A percentile compares a stretch with the other conserved stretches of the same genome.
Evolutionary conservation across 2,888 invertebrate species (phyloP).

Genomic region (Thelaira solivaga): DNA sequence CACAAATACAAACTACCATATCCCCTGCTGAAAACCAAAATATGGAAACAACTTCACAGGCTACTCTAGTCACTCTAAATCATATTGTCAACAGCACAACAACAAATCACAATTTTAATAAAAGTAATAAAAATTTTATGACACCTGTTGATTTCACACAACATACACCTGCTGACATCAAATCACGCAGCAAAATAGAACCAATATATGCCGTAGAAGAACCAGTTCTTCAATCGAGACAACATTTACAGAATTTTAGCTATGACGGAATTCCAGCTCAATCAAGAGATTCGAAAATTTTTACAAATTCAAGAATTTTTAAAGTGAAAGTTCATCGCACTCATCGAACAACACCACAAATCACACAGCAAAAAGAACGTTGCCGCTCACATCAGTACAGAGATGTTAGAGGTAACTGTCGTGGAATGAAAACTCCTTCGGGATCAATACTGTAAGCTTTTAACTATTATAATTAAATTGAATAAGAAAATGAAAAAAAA

Average conservation of each 20-base stretch:
- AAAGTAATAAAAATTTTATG: background rate
- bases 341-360: constrained; percentile 14
- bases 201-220: constrained; percentile 44
- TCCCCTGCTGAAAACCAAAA: background rate
- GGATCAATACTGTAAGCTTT: constrained; percentile 70
- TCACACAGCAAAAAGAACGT: constrained; percentile 36
- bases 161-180: background rate
- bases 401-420: constrained; percentile 69
- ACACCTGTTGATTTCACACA: background rate
- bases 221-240: background rate
- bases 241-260: background rate
- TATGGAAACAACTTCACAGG: background rate
- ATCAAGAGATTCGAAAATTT: constrained; percentile 11
- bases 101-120: background rate
- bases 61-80: background rate
- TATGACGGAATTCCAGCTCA: background rate
- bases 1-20: constrained; percentile 13
- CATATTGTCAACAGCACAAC: background rate
- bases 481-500: too few relatives aligned
- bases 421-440: constrained; percentile 67
- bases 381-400: constrained; percentile 69
- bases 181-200: constrained; percentile 49
- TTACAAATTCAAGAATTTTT: constrained; percentile 48
- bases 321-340: constrained; percentile 50
- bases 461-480: too few relatives aligned